Evolutionary conservation across 2,888 invertebrate genomes (phyloP).

Genomic region (Cartodere bifasciata): DNA sequence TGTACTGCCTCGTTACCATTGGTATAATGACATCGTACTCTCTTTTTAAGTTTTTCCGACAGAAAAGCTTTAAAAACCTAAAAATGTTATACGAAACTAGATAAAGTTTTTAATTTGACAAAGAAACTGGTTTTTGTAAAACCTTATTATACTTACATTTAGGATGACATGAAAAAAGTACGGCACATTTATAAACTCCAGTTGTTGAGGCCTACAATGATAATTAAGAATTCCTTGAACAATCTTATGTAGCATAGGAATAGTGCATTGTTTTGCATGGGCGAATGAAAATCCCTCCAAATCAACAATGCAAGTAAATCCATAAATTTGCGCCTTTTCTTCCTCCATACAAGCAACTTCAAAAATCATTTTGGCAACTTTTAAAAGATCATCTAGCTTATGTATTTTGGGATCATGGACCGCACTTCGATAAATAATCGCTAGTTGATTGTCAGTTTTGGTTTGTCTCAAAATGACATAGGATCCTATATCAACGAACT

Average conservation of each 20-base stretch:
- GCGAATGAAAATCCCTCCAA: constrained; percentile 42
- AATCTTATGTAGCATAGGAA: too few species aligned
- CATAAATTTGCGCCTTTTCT: constrained; percentile 35
- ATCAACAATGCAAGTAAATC: constrained; percentile 49
- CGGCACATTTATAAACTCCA: constrained; percentile 59
- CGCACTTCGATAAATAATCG: constrained; percentile 46
- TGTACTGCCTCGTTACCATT: constrained; percentile 35
- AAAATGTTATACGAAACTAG: too few species aligned
- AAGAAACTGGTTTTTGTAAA: too few species aligned
- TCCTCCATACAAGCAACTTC: constrained; percentile 44
- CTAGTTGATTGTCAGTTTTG: constrained; percentile 37
- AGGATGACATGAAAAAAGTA: constrained; percentile 51
- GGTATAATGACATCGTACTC: constrained; percentile 40
- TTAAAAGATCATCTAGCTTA: constrained; percentile 46
- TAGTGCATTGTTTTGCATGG: constrained; percentile 46
- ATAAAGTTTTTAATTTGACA: too few species aligned
- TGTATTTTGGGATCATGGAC: constrained; percentile 45
- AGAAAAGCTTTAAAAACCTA: constrained; percentile 52
- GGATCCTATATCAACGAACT: too few species aligned
- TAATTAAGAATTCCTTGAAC: too few species aligned
- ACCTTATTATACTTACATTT: too few species aligned
- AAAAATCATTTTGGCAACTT: constrained; percentile 48
- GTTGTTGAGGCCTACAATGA: constrained; percentile 50
- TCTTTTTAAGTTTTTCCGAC: constrained; percentile 42
- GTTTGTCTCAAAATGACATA: too few species aligned